These are phyloP conservation scores for Diorhabda elongata DNA, from an alignment of 1,140 invertebrate genomes.

Conservation along the genomic window DNA sequence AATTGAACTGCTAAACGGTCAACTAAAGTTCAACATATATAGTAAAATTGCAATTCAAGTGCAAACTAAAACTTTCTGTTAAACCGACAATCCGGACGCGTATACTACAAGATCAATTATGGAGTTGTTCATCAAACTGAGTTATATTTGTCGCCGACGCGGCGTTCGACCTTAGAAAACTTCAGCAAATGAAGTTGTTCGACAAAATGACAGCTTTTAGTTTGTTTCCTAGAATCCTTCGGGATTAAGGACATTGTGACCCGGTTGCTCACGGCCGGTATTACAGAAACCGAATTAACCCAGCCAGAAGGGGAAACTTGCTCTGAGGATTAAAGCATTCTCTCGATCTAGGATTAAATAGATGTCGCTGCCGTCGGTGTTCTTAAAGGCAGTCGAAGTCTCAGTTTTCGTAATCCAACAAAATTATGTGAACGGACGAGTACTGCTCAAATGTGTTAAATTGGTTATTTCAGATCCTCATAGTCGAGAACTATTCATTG, in stretches of 20 bases:
- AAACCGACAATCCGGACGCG: background rate
- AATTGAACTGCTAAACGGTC: no score
- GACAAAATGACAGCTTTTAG: conserved; percentile 35
- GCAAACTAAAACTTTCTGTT: background rate
- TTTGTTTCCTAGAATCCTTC: conserved; percentile 32
- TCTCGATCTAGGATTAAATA: conserved; percentile 34
- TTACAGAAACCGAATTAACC: conserved; percentile 36
- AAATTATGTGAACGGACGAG: no score
- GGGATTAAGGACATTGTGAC: conserved; percentile 37
- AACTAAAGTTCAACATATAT: background rate
- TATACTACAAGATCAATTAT: conserved; percentile 8
- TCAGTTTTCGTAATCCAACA: background rate
- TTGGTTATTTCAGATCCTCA: no score
- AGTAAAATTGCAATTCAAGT: background rate
- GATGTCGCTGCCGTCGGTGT: conserved; percentile 14
- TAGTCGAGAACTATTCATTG: no score
- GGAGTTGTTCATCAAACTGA: conserved; percentile 9
- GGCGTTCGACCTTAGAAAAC: conserved; percentile 26
- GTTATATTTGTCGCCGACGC: conserved; percentile 9
- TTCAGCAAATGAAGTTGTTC: conserved; percentile 29
- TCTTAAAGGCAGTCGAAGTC: background rate
- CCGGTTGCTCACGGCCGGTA: conserved; percentile 24
- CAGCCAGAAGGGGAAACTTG: conserved; percentile 32
- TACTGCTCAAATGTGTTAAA: no score
- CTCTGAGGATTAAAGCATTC: conserved; percentile 38